phyloP scores from a whole-genome alignment of 2,797 vertebrate species.

The Tauraco hartlaubi region DNA sequence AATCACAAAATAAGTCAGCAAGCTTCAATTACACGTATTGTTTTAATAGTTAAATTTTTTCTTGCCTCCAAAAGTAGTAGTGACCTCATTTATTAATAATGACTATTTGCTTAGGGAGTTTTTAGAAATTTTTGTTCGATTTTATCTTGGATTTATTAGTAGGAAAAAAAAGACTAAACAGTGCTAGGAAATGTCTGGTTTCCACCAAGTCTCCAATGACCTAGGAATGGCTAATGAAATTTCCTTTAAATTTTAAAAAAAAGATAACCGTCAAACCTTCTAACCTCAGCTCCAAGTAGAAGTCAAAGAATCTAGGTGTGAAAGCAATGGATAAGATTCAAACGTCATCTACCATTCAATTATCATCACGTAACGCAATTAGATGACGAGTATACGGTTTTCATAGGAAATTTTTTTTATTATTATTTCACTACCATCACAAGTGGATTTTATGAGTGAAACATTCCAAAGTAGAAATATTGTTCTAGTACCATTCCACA shows the following conservation, averaged over 20 bases:
- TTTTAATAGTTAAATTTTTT: neutral
- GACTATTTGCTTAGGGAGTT: neutral
- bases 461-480: neutral
- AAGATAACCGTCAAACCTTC: neutral
- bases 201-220: neutral
- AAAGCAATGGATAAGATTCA: neutral
- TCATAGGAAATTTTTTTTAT: neutral
- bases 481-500: neutral
- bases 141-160: neutral
- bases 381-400: fast-evolving
- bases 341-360: neutral
- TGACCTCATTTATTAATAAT: neutral
- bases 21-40: neutral
- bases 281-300: neutral
- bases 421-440: neutral
- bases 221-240: neutral
- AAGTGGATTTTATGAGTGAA: neutral
- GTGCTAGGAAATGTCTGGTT: neutral
- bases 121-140: neutral
- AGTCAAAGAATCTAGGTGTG: neutral
- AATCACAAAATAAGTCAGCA: neutral
- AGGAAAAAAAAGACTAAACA: neutral
- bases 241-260: neutral
- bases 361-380: neutral
- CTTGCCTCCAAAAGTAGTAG: neutral